Conservation (phyloP, 2,113 vertebrate species). For the Piprites chloris region DNA sequence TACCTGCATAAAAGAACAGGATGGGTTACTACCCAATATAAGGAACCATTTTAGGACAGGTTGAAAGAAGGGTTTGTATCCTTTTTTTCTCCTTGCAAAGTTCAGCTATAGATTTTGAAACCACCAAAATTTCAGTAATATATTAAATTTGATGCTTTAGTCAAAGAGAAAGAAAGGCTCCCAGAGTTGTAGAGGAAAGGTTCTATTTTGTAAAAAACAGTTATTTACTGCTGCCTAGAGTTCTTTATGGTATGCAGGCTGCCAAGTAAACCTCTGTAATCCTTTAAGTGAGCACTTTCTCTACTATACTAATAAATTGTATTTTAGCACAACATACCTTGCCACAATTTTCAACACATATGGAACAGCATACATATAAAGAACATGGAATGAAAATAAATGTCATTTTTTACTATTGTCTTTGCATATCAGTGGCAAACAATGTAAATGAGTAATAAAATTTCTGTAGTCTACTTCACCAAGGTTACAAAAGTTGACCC, state of each 20-base stretch:
- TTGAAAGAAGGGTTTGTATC: background rate
- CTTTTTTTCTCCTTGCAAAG: background rate
- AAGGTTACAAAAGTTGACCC: background rate
- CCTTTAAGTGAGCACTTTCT: background rate
- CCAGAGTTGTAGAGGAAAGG: background rate
- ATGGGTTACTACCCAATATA: background rate
- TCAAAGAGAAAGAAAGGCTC: background rate
- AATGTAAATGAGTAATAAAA: background rate
- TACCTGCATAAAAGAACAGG: background rate
- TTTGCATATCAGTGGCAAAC: background rate
- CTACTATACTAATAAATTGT: background rate
- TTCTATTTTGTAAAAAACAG: background rate
- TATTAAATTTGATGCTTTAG: background rate
- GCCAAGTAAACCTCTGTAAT: background rate
- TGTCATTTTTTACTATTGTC: background rate
- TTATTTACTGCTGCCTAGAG: background rate
- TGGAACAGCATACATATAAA: background rate
- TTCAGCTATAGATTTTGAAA: background rate
- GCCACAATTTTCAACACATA: background rate
- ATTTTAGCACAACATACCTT: background rate
- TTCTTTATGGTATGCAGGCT: background rate
- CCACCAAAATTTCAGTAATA: background rate
- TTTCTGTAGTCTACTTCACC: background rate
- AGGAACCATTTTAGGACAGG: background rate
- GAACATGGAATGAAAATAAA: background rate